Percentiles rank a stretch among this genome's conserved stretches.
phyloP scores from a whole-genome alignment of 1,140 invertebrate species.

The Cheumatopsyche charites region DNA sequence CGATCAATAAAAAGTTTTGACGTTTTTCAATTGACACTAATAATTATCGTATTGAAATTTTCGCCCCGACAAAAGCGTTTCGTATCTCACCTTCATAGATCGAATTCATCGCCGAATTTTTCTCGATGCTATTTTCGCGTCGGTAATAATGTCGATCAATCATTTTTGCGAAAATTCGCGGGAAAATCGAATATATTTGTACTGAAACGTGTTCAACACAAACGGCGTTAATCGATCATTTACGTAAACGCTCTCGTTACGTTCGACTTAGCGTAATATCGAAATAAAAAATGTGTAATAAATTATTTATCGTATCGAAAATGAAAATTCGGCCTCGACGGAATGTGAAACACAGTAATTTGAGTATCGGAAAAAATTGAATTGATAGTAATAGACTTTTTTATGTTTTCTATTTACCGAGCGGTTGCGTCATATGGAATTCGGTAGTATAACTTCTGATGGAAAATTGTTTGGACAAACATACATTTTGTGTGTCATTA shows the following conservation, averaged over 20 bases:
- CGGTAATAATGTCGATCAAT: not conserved
- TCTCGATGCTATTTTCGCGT: no score
- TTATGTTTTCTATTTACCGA: conserved; percentile 14
- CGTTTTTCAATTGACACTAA: no score
- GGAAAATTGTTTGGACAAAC: conserved; percentile 20
- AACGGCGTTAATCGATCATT: not conserved
- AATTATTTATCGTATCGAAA: no score
- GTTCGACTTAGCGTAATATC: not conserved
- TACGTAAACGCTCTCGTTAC: not conserved
- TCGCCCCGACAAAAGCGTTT: no score
- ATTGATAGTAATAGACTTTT: conserved; percentile 17
- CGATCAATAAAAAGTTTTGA: no score
- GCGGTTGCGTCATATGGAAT: not conserved
- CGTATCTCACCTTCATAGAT: no score
- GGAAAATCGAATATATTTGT: not conserved
- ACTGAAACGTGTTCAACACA: no score
- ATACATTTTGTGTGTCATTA: conserved; percentile 13
- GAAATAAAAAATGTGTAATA: no score
- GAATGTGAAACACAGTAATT: conserved; percentile 13
- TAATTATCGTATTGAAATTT: no score
- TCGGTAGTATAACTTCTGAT: conserved; percentile 9
- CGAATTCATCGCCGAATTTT: no score
- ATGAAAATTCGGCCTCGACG: no score
- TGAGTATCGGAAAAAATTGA: not conserved
- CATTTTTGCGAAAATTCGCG: not conserved